Conservation (phyloP, 2,797 vertebrate genomes). For the Brachyrhaphis roseni region DNA sequence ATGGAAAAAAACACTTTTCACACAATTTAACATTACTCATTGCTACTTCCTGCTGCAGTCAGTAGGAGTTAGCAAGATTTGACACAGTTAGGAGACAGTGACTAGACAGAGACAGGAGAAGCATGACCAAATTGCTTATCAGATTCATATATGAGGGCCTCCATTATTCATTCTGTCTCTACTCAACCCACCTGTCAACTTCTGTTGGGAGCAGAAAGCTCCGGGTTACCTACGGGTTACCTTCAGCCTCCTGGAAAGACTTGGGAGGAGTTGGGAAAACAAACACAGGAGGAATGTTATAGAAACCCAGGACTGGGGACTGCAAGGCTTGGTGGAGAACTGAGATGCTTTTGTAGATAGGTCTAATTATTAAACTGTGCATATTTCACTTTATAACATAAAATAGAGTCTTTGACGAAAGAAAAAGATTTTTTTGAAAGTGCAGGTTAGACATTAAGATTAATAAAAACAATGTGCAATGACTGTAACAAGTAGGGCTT, state of each 20-base stretch:
- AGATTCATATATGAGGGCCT: neutral
- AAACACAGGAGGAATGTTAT: constrained; percentile 20
- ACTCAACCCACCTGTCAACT: neutral
- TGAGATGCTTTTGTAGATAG: neutral
- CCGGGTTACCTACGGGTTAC: constrained; percentile 12
- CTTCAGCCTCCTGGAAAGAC: constrained; percentile 44
- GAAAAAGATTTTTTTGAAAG: neutral
- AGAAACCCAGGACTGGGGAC: neutral
- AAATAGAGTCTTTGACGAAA: neutral
- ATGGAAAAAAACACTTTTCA: neutral
- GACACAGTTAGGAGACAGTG: constrained; percentile 26
- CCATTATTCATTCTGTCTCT: neutral
- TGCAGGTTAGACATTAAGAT: neutral
- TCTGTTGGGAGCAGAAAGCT: neutral
- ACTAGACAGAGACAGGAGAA: constrained; percentile 7
- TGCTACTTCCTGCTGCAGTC: constrained; percentile 5
- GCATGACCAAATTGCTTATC: constrained; percentile 27
- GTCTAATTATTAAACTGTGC: constrained; percentile 9
- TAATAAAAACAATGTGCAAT: neutral
- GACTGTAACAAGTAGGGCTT: neutral
- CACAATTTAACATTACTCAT: constrained; percentile 41
- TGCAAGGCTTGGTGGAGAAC: neutral
- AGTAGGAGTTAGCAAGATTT: neutral
- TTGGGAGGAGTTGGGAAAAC: constrained; percentile 25
- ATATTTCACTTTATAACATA: neutral